Percentiles rank a stretch among this genome's conserved stretches.
Conservation (phyloP, 2,888 invertebrate genomes). For the Chalcis sispes region DNA sequence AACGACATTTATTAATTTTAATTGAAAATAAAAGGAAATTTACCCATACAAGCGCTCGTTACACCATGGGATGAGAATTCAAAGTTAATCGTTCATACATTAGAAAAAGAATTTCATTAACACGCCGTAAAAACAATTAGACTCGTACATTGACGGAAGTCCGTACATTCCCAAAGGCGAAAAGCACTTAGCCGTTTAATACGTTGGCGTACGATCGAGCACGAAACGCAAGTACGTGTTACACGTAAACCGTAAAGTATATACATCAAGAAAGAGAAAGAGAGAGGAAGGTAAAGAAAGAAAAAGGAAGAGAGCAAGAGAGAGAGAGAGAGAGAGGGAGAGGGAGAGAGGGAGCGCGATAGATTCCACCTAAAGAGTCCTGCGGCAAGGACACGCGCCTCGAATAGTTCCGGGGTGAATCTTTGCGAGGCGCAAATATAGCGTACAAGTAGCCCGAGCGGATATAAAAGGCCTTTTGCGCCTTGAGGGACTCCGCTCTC, state of each 20-base stretch:
- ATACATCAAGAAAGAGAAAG: neutral
- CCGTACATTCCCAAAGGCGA: constrained; percentile 42
- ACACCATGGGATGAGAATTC: too few relatives aligned
- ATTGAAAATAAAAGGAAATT: too few relatives aligned
- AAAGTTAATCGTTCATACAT: too few relatives aligned
- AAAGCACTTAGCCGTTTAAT: constrained; percentile 44
- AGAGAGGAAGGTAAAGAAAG: too few relatives aligned
- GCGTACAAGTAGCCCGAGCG: constrained; percentile 52
- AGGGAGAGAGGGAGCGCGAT: neutral
- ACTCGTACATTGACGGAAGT: constrained; percentile 40
- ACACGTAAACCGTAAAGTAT: constrained; percentile 9
- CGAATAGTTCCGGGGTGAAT: constrained; percentile 56
- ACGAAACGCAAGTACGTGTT: neutral
- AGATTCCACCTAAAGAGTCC: constrained; percentile 42
- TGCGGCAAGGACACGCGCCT: constrained; percentile 58
- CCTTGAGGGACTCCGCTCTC: constrained; percentile 49
- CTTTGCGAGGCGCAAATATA: constrained; percentile 1
- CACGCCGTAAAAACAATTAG: constrained; percentile 38
- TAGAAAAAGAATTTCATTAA: neutral
- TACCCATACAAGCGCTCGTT: too few relatives aligned
- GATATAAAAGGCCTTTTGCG: constrained; percentile 59
- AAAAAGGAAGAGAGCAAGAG: neutral
- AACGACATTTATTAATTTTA: too few relatives aligned
- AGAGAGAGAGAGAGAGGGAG: neutral
- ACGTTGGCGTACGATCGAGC: neutral